A percentile compares a stretch with the other conserved stretches of the same genome.
Evolutionary conservation across 2,113 vertebrate genomes (phyloP).

Genomic region (Hydrochoerus hydrochaeris): DNA sequence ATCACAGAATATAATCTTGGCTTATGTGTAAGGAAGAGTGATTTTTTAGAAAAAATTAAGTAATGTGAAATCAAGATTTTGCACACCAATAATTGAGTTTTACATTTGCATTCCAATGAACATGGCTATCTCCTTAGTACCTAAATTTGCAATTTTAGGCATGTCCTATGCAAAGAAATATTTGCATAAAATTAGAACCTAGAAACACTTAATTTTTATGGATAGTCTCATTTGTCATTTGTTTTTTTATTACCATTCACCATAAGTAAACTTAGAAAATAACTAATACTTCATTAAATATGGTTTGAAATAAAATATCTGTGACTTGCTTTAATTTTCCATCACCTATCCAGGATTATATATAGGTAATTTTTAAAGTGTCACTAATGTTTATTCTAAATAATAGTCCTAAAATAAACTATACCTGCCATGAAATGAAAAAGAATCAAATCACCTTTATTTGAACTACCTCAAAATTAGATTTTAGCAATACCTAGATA

Average conservation of each 20-base stretch:
- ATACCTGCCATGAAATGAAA: not conserved
- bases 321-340: conserved; percentile 44
- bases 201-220: conserved; percentile 25
- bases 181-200: conserved; percentile 25
- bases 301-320: conserved; percentile 67
- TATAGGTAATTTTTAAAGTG: not conserved
- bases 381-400: not conserved
- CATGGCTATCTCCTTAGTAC: conserved; percentile 14
- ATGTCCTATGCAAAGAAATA: not conserved
- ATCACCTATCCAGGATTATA: not conserved
- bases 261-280: conserved; percentile 67
- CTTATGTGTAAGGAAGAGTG: conserved; percentile 6
- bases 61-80: conserved; percentile 35
- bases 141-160: conserved; percentile 45
- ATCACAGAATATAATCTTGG: not conserved
- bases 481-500: not conserved
- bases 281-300: conserved; percentile 73
- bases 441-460: not conserved
- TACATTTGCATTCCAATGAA: not conserved
- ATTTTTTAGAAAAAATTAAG: not conserved
- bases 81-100: conserved; percentile 16
- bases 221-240: conserved; percentile 34
- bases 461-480: not conserved
- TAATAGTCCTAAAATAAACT: not conserved
- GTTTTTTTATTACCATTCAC: conserved; percentile 68